Evolutionary conservation across 1,140 invertebrate genomes (phyloP), one percentile per base, ranked within the genome.

Genomic region (Magallana angulata): DNA sequence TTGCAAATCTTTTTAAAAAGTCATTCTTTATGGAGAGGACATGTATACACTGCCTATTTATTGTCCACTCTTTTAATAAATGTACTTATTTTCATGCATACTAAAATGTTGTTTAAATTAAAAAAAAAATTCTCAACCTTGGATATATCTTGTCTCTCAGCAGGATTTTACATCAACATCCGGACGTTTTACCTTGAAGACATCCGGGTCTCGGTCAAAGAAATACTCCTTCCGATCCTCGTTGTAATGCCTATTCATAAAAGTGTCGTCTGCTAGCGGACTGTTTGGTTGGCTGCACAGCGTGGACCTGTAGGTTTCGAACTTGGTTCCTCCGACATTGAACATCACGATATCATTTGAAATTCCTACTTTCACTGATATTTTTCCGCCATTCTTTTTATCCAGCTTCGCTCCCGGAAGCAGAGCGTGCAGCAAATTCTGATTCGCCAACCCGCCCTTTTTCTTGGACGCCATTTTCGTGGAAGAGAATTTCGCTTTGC

Each of bases 221-320:
- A 93, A 93, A 83, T 93, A 93, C 12, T 93, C 92, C 92, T 97
- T 97, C 91, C 96, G 97, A 92, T 99, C 98, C 11, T 89, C 48
- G 24, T 91, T 88, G 90, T 92, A 93, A 89, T 93, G 89, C 48
- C 90, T 91, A 57, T 88, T n/a, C n/a, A 92, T 88, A 59, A 93
- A 92, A 0, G 84, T 62, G 5, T 91, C 88, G 64, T 91, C 86
- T 7, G 91, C 86, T 7, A 93, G 85, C 18, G 86, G 87, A 56
- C 89, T 91, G 24, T 89, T 84, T 0, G 91, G 90, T 16, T 90
- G 89, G 85, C 90, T 90, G 80, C 88, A 90, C 60, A 91, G 64
- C 0, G 92, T 93, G 1, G 90, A 89, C 6, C 83, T 84, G 84
- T 91, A 92, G 7, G 92, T 93, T 84, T 93, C 92, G 85, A 93